Evolutionary conservation across 2,797 vertebrate genomes (phyloP), one percentile per base, ranked within the genome.

Genomic region (Poecilia gillii): DNA sequence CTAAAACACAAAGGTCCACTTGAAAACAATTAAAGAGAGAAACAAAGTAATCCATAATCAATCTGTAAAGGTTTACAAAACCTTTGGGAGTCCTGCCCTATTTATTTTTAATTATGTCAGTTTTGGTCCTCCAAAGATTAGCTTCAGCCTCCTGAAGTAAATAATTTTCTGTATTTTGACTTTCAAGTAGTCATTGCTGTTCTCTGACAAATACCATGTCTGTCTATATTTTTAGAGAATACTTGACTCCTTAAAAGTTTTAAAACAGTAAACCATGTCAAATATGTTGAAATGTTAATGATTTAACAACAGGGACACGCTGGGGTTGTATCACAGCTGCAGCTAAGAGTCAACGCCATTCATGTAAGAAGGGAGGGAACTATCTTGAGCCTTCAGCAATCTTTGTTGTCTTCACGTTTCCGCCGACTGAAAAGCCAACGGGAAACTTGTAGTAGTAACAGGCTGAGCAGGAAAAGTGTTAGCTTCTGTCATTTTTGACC

Each of bases 361-460:
- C 36, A 25, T 1, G 33, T 20, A 31, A 36, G 2, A 20, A 20
- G 28, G 76, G 49, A n/a, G 72, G 9, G 25, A 84, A 81, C 71
- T n/a, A 85, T 91, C 84, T 89, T 84, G 73, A 62, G n/a, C 1
- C 0, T 39, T 70, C 20, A 36, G 3, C 79, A 25, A 57, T 84
- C 87, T 89, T 81, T 76, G 81, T 2, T 72, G 53, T 28, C 23
- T 53, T 84, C 51, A 74, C 73, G 25, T 76, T 77, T 77, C 76
- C 66, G n/a, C 36, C 28, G 73, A 72, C 41, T 14, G 47, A 49
- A 57, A 75, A 59, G 77, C 7, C 46, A 25, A 59, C 12, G 5
- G 20, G 59, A 76, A 14, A 16, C 36, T 68, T 41, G 39, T 25
- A 33, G 51, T 18, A 41, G 49, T 1, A 77, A 45, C 18, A 28